Percentiles rank a stretch among this genome's conserved stretches.
phyloP scores from a whole-genome alignment of 2,113 vertebrate genomes.

The Corvus hawaiiensis region DNA sequence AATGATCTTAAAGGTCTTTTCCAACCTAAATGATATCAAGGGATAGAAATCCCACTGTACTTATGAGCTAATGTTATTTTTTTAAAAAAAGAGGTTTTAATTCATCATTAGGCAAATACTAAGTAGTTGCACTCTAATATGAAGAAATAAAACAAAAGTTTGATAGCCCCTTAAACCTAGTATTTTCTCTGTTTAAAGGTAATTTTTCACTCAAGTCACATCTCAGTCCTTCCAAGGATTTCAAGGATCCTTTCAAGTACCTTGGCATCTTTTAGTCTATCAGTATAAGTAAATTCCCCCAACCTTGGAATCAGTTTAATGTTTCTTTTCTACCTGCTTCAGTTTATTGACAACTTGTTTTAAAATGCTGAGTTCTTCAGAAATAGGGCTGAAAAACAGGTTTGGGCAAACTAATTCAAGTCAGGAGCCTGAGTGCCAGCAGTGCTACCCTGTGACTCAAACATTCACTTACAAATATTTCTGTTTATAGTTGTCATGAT shows the following conservation, averaged over 20 bases:
- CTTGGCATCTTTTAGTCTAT: not conserved
- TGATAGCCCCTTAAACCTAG: not conserved
- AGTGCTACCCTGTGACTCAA: not conserved
- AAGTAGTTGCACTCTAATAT: not conserved
- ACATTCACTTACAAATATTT: not conserved
- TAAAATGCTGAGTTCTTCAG: not conserved
- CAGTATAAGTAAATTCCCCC: not conserved
- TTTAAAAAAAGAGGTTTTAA: not conserved
- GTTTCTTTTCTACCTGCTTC: not conserved
- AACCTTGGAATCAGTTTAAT: not conserved
- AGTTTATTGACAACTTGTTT: not conserved
- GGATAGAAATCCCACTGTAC: not conserved
- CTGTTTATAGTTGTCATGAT: not conserved
- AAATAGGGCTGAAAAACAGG: not conserved
- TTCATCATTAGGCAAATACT: not conserved
- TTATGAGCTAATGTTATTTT: not conserved
- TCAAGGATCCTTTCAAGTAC: not conserved
- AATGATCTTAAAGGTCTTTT: not conserved
- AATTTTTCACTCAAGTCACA: not conserved
- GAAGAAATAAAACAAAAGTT: not conserved
- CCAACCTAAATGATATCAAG: not conserved
- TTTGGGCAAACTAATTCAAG: not conserved
- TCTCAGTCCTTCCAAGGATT: not conserved
- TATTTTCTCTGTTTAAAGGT: not conserved
- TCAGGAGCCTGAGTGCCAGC: not conserved